A percentile compares a stretch with the other conserved stretches of the same genome.
Evolutionary conservation across 2,113 vertebrate species (phyloP).

Genomic region (Esox niger): DNA sequence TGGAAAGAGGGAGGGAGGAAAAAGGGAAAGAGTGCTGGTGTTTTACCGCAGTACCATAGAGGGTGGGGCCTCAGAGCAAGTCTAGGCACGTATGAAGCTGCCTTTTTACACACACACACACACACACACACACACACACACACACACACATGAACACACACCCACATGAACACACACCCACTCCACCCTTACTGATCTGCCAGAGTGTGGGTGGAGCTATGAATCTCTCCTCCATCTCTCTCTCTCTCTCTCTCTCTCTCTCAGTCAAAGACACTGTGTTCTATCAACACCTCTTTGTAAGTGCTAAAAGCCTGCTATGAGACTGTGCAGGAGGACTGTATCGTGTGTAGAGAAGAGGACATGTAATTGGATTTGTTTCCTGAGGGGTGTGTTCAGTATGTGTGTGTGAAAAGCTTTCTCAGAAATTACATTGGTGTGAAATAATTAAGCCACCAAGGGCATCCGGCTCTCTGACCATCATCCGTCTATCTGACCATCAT

Average conservation of each 20-base stretch:
- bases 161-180: too few species aligned
- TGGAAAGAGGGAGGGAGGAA: background rate
- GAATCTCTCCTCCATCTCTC: background rate
- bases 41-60: too few species aligned
- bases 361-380: constrained; percentile 33
- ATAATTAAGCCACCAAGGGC: too few species aligned
- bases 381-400: constrained; percentile 23
- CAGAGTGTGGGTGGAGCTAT: too few species aligned
- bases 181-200: too few species aligned
- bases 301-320: too few species aligned
- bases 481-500: too few species aligned
- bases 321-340: background rate
- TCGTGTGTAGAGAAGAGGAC: background rate
- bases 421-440: background rate
- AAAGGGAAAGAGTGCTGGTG: too few species aligned
- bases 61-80: too few species aligned
- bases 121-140: background rate
- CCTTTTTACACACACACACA: background rate
- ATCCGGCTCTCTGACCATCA: constrained; percentile 4
- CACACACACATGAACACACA: too few species aligned
- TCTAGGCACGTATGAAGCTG: background rate
- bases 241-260: background rate
- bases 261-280: background rate
- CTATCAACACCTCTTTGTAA: too few species aligned
- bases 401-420: constrained; percentile 18